Percentiles rank a stretch among this genome's conserved stretches.
These are phyloP conservation scores for Dissostichus mawsoni DNA, from an alignment of 2,113 vertebrate species.

Conservation along the genomic window DNA sequence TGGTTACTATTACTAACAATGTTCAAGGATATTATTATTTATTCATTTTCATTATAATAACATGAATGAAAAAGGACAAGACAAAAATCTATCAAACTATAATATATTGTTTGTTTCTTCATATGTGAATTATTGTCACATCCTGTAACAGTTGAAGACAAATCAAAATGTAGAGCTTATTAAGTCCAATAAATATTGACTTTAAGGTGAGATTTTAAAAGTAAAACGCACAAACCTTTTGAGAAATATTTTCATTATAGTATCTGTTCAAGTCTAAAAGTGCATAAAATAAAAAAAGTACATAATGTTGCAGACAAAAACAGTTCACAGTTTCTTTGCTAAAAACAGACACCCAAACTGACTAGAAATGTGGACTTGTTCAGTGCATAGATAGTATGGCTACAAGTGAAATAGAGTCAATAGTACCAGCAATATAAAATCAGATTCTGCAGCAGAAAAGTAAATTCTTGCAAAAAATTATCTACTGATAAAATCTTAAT, in stretches of 20 bases:
- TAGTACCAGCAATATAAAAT: not conserved
- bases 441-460: not conserved
- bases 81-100: constrained; percentile 33
- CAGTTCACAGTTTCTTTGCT: not conserved
- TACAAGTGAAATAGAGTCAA: not conserved
- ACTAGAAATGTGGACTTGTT: constrained; percentile 5
- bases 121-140: not conserved
- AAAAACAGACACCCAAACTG: not conserved
- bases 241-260: not conserved
- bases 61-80: not conserved
- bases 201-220: not conserved
- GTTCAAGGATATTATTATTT: too few species aligned
- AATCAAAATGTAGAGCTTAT: not conserved
- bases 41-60: too few species aligned
- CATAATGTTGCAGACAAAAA: not conserved
- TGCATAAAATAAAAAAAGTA: not conserved
- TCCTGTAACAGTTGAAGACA: not conserved
- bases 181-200: not conserved
- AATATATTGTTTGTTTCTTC: constrained; percentile 39
- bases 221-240: not conserved
- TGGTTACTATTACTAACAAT: too few species aligned
- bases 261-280: constrained; percentile 11
- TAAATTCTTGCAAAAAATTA: too few species aligned
- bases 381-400: constrained; percentile 50
- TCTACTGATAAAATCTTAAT: not conserved